A percentile compares a stretch with the other conserved stretches of the same genome.
Evolutionary conservation across 2,888 invertebrate species (phyloP).

Genomic region (Mycogona germanica): DNA sequence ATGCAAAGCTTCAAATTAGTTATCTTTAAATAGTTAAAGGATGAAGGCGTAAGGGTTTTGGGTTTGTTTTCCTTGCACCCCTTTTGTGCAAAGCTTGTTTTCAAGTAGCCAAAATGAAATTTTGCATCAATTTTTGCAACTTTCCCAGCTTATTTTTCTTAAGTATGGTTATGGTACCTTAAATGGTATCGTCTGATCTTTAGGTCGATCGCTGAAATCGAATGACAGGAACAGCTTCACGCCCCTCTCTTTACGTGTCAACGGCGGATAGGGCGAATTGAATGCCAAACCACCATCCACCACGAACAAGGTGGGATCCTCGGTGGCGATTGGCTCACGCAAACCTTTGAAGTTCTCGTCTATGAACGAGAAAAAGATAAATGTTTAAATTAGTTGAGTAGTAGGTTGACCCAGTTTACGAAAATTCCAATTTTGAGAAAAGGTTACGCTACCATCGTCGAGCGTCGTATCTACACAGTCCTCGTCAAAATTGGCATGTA

Average conservation of each 20-base stretch:
- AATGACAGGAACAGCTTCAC: conserved; percentile 37
- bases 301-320: conserved; percentile 35
- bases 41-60: no score
- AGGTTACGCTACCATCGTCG: conserved; percentile 22
- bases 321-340: conserved; percentile 34
- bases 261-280: conserved; percentile 38
- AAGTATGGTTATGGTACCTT: no score
- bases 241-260: conserved; percentile 35
- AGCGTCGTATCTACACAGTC: conserved; percentile 29
- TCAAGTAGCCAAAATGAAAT: no score
- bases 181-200: conserved; percentile 34
- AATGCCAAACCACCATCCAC: conserved; percentile 39
- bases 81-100: no score
- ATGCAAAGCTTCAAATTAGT: background rate
- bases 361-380: conserved; percentile 20
- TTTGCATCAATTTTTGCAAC: no score
- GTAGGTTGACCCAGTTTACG: no score
- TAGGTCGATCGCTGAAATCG: conserved; percentile 36
- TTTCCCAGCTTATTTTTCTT: no score
- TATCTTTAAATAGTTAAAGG: background rate
- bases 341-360: conserved; percentile 33
- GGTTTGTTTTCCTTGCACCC: no score
- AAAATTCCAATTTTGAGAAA: no score
- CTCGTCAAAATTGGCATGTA: conserved; percentile 32
- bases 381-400: no score